These are phyloP conservation scores for Calameuta filiformis DNA, from an alignment of 2,888 invertebrate genomes.

Conservation along the genomic window DNA sequence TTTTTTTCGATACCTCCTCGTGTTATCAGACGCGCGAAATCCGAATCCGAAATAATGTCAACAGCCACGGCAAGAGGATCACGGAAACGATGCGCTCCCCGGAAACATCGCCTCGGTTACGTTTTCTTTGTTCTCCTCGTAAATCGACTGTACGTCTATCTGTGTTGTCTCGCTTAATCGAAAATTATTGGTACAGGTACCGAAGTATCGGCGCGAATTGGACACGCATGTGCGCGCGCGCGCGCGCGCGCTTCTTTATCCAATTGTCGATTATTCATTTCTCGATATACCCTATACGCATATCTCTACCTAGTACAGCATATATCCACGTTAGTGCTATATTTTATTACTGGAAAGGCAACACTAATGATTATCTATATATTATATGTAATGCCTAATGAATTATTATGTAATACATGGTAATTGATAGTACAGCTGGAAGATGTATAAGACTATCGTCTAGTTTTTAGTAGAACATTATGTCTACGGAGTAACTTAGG, in stretches of 20 bases:
- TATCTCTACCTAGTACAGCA: background rate
- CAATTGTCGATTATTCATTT: background rate
- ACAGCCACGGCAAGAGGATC: background rate
- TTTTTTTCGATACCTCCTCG: background rate
- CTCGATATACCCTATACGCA: background rate
- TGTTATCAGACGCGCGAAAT: background rate
- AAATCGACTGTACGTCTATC: background rate
- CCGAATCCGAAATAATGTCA: background rate
- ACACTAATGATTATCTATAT: constrained; percentile 39
- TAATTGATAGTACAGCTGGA: constrained; percentile 40
- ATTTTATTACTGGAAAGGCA: constrained; percentile 36
- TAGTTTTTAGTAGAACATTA: constrained; percentile 28
- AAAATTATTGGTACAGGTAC: background rate
- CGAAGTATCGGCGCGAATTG: background rate
- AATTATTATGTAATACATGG: constrained; percentile 41
- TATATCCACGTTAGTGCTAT: constrained; percentile 11
- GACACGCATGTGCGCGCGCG: background rate
- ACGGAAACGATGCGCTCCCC: background rate
- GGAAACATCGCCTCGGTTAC: background rate
- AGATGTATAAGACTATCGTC: constrained; percentile 38
- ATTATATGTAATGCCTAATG: constrained; percentile 38
- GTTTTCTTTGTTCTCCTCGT: background rate
- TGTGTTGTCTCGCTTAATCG: background rate
- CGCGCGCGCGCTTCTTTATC: background rate
- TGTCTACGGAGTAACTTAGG: constrained; percentile 30